phyloP scores from a whole-genome alignment of 2,888 invertebrate species.

The Chydorus sphaericus region DNA sequence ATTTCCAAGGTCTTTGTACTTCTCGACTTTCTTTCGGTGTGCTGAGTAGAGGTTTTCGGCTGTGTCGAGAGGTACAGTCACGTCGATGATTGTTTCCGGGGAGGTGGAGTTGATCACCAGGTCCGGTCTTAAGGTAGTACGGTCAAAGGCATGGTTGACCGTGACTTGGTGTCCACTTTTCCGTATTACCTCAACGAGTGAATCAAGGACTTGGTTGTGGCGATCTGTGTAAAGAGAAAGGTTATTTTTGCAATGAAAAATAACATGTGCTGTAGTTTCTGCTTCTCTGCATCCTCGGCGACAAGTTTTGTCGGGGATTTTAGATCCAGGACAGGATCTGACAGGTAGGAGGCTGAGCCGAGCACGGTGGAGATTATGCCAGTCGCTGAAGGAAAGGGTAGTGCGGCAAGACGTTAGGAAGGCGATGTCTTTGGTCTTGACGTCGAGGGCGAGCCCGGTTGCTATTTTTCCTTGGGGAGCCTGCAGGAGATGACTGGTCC shows the following conservation, averaged over 20 bases:
- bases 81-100: not conserved
- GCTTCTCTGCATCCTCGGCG: not conserved
- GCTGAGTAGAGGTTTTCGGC: not conserved
- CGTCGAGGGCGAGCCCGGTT: not conserved
- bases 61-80: not conserved
- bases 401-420: not conserved
- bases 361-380: not conserved
- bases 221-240: not conserved
- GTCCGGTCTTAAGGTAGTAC: not conserved
- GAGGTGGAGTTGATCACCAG: not conserved
- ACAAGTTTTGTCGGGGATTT: not conserved
- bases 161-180: not conserved
- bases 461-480: not conserved
- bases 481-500: not conserved
- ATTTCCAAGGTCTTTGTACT: not conserved
- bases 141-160: not conserved
- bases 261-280: not conserved
- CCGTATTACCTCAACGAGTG: not conserved
- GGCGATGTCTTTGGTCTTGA: not conserved
- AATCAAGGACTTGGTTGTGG: not conserved
- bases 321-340: not conserved
- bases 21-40: not conserved
- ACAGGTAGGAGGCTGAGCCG: not conserved
- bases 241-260: not conserved
- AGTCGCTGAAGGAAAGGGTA: not conserved